Evolutionary conservation across 2,113 vertebrate species (phyloP), one percentile per base, ranked within the genome.

Genomic region (Coptodon rendalli): DNA sequence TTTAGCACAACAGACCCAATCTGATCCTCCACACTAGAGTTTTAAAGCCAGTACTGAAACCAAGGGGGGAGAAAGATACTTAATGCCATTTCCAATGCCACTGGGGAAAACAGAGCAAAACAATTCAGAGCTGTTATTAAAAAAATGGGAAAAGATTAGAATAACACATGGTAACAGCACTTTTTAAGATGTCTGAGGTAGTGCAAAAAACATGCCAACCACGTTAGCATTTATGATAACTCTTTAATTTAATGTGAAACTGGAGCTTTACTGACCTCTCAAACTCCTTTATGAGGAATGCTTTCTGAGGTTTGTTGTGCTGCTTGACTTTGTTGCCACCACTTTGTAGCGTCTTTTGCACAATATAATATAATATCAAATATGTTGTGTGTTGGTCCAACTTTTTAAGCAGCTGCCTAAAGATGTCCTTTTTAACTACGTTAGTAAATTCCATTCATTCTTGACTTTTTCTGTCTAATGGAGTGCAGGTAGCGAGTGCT

Each of bases 341-440:
- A 16, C 3, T 48, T 66, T 63, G 59, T 36, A 5, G 17, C 9
- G 59, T 36, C 31, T 10, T 61, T 61, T 63, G 59, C 16, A 7
- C 61, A 66, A 66, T 66, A 66, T 66, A 66, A 36, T 61, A 63
- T 36, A 63, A 63, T 63, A 36, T 36, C 1, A 63, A n/a, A 36
- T 66, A 66, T 66, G 61, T 66, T 66, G 59, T 12, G 31, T 63
- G 31, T n/a, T 36, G 31, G 59, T 36, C 59, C 31, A 36, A 63
- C 59, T 12, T 63, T 36, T 63, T 63, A 36, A 12, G 31, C 59
- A n/a, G 31, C 59, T 63, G 31, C 59, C 31, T n/a, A 63, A 63
- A 63, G 4, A 36, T 0, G 31, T 36, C 17, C 6, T 63, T 36
- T n/a, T 31, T 66, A 0, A 66, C 59, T 36, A 0, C 9, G 0